A percentile compares a stretch with the other conserved stretches of the same genome.
Conservation (phyloP, 2,888 invertebrate genomes). For the Troides aeacus region DNA sequence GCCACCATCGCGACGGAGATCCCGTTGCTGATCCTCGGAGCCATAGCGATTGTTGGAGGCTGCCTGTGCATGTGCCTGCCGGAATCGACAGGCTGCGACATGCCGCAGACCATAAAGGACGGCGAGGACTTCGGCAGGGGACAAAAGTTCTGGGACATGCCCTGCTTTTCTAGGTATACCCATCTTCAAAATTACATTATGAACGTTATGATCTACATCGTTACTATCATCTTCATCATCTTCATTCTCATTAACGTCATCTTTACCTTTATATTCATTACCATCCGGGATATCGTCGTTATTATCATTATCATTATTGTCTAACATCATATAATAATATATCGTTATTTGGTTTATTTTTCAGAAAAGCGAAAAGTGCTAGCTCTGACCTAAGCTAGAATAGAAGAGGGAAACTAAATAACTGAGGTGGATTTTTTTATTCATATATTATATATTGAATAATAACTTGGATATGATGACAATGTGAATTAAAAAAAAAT, state of each 20-base stretch:
- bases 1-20: conserved; percentile 85
- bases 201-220: too few species aligned
- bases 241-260: too few species aligned
- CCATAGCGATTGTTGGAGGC: conserved; percentile 87
- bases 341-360: not conserved
- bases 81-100: conserved; percentile 89
- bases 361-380: conserved; percentile 9
- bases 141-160: conserved; percentile 90
- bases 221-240: too few species aligned
- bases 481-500: not conserved
- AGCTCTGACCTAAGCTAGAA: conserved; percentile 2
- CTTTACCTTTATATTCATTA: too few species aligned
- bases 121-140: conserved; percentile 91
- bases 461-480: not conserved
- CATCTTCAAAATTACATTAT: too few species aligned
- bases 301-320: too few species aligned
- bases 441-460: conserved; percentile 7
- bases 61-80: conserved; percentile 87
- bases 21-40: conserved; percentile 88
- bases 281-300: too few species aligned
- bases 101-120: conserved; percentile 91
- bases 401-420: not conserved
- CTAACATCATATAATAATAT: too few species aligned
- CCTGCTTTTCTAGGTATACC: conserved; percentile 75
- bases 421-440: not conserved